Percentiles rank a stretch among this genome's conserved stretches.
Conservation (phyloP, 2,888 invertebrate genomes). For the Trilocha varians region DNA sequence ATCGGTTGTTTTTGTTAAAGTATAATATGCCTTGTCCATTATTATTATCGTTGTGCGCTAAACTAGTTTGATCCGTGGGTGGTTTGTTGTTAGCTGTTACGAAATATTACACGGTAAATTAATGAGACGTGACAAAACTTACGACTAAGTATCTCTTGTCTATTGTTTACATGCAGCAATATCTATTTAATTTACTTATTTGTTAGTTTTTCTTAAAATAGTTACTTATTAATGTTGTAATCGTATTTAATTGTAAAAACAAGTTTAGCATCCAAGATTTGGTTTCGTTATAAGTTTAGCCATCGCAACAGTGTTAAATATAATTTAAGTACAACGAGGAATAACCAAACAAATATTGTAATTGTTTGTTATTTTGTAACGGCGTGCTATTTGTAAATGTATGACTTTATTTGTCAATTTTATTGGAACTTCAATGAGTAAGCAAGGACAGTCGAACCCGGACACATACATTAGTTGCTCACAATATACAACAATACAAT, state of each 20-base stretch:
- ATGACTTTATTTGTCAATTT: conserved; percentile 20
- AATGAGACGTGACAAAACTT: conserved; percentile 33
- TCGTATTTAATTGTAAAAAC: too few species aligned
- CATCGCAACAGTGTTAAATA: too few species aligned
- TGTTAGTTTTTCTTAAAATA: background rate
- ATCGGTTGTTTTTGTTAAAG: too few species aligned
- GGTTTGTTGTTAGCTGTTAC: conserved; percentile 27
- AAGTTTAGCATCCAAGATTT: too few species aligned
- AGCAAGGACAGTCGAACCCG: conserved; percentile 38
- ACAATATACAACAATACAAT: conserved; percentile 33
- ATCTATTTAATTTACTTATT: background rate
- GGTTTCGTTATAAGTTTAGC: too few species aligned
- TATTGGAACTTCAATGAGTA: conserved; percentile 36
- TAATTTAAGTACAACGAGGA: too few species aligned
- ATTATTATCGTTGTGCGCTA: background rate
- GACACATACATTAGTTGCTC: conserved; percentile 31
- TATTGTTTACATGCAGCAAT: background rate
- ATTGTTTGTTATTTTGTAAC: too few species aligned
- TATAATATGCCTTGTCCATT: background rate
- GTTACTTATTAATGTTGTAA: background rate
- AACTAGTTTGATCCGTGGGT: conserved; percentile 20
- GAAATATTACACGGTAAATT: conserved; percentile 42
- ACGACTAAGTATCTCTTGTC: conserved; percentile 28
- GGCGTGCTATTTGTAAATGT: too few species aligned
- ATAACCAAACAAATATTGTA: too few species aligned